Evolutionary conservation across 2,888 invertebrate genomes (phyloP), one percentile per base, ranked within the genome.

Genomic region (Diadegma fenestrale): DNA sequence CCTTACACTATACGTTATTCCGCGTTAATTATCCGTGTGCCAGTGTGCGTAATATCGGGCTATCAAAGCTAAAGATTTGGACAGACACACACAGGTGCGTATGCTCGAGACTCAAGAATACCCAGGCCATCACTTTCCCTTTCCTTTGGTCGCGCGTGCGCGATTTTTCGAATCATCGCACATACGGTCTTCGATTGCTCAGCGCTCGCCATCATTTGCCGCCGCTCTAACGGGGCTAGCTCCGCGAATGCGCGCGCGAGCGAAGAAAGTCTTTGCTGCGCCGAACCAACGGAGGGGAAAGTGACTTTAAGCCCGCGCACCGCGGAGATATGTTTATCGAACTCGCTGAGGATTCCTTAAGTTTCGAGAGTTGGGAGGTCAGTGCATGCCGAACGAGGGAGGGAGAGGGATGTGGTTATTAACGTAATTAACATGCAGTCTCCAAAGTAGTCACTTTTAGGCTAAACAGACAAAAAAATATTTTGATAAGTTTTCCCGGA

Each of bases 191-290:
- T 75, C 54, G 54, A 41, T 66, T 30, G 68, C 43, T 43, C 30
- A 41, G n/a, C 17, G 41, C 77, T 43, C 66, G 69, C 51, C 51
- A 78, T 43, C 73, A 71, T 66, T 75, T 84, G 68, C 77, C 81
- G 81, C 77, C 82, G 82, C 77, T 82, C 71, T 82, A 84, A 64
- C 80, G 82, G 81, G 77, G 80, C 71, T 84, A 77, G 80, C 83
- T 78, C 45, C 64, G 75, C 82, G 88, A 90, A 90, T 89, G 91
- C 89, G 91, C 87, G 86, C 79, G 76, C 79, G 85, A 89, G 81
- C 85, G 90, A 92, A 91, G 92, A 93, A 92, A 93, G 92, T 91
- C 88, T 58, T 73, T 69, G 87, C 87, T 58, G 58, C 89, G 89
- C n/a, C n/a, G 89, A 91, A 90, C 85, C 88, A 86, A 88, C 88